Evolutionary conservation across 2,888 invertebrate species (phyloP).

Genomic region (Drosophila kanekoi): DNA sequence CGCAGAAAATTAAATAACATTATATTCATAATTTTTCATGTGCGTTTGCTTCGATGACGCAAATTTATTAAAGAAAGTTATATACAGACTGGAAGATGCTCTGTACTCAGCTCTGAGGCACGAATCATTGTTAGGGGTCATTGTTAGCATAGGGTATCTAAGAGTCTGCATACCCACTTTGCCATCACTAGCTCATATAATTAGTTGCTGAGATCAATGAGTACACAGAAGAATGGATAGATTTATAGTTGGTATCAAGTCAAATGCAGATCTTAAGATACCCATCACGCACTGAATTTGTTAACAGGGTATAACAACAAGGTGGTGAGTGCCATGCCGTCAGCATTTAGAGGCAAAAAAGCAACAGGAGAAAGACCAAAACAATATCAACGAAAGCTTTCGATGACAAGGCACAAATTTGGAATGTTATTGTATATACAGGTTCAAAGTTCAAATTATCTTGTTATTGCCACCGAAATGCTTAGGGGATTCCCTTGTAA

Average conservation of each 20-base stretch:
- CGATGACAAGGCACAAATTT: constrained; percentile 5
- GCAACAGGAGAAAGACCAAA: not conserved
- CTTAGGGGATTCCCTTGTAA: constrained; percentile 37
- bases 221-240: not conserved
- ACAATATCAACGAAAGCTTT: constrained; percentile 7
- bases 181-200: no score
- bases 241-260: not conserved
- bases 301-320: not conserved
- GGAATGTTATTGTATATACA: not conserved
- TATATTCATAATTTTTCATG: constrained; percentile 21
- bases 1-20: constrained; percentile 21
- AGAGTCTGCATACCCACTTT: no score
- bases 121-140: no score
- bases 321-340: not conserved
- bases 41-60: constrained; percentile 36
- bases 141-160: no score
- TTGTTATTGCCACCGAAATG: constrained; percentile 2
- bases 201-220: no score
- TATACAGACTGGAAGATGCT: not conserved
- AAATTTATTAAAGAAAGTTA: constrained; percentile 9
- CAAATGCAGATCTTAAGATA: not conserved
- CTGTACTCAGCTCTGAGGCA: not conserved
- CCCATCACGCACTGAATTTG: not conserved
- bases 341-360: not conserved
- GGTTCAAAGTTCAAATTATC: not conserved